Base-by-base conservation (phyloP, 2,113 vertebrate genomes). In the Poeciliopsis prolifica region DNA sequence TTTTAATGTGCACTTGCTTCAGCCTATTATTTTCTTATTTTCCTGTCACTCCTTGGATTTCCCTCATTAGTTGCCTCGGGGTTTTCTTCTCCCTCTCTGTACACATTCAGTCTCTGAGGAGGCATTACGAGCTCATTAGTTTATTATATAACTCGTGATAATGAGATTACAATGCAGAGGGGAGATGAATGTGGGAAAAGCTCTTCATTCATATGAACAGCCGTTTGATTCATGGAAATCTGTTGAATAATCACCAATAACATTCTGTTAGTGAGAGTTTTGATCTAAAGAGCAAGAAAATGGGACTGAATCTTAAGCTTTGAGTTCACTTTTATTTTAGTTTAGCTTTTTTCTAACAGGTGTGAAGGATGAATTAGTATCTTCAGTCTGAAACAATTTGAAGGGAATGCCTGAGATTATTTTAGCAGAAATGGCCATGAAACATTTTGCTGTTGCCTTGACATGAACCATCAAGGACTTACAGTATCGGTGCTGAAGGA, bases 121-220 rank as follows among this genome's bases (percentile, higher is more conserved):
- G 2, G 2, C 74, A 4, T 48, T 11, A 19, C 75, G 79, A 75
- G 84, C 86, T 89, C 70, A 79, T 85, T 79, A 72, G 48, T 75
- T 81, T 30, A 37, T 91, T 87, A 80, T 84, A 76, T 91, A 89
- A 91, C 71, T 28, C 8, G 28, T 26, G 10, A 62, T 85, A 84
- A 82, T 80, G 80, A 79, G 85, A 89, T 91, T 85, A 84, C 76
- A 86, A 70, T 62, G 72, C 58, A 78, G 60, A 42, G 61, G 1
- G 67, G 70, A 69, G 37, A 80, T 88, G 86, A 81, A 79, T 74
- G 75, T 60, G 40, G 44, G 1, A 13, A 15, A n/a, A 15, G 48
- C 67, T 72, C 24, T 64, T 10, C 30, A 74, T 78, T 68, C 51
- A 78, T 65, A 22, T 60, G 63, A 67, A 65, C 37, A 42, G 31